A percentile compares a stretch with the other conserved stretches of the same genome.
phyloP scores from a whole-genome alignment of 23 tunicate species.

The Trididemnum miniatum region DNA sequence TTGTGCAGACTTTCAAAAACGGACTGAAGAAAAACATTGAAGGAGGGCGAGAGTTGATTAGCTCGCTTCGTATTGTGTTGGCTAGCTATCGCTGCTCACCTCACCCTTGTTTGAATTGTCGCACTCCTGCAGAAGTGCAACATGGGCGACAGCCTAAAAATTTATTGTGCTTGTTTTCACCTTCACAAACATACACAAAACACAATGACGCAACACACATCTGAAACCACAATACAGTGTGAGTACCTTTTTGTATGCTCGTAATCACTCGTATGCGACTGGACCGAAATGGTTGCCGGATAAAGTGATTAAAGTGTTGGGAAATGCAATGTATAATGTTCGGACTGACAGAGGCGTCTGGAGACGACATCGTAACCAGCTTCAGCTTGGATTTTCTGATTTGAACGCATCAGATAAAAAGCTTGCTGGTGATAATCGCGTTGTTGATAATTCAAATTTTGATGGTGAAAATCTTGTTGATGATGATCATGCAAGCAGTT shows the following conservation, averaged over 20 bases:
- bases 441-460: no score
- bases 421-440: no score
- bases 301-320: neutral
- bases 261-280: neutral
- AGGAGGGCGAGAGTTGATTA: neutral
- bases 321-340: neutral
- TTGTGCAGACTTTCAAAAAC: constrained; percentile 9
- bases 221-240: neutral
- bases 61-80: neutral
- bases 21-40: neutral
- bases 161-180: constrained; percentile 14
- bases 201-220: neutral
- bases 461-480: no score
- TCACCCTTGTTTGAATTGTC: constrained; percentile 12
- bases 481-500: no score
- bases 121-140: constrained; percentile 6
- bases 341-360: neutral
- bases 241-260: constrained; percentile 1
- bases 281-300: neutral
- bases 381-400: no score
- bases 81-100: neutral
- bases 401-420: no score
- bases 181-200: neutral
- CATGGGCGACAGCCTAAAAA: constrained; percentile 14
- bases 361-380: neutral